A percentile compares a stretch with the other conserved stretches of the same genome.
phyloP scores from a whole-genome alignment of 2,113 vertebrate genomes.

The Chaetorhynchus papuensis region DNA sequence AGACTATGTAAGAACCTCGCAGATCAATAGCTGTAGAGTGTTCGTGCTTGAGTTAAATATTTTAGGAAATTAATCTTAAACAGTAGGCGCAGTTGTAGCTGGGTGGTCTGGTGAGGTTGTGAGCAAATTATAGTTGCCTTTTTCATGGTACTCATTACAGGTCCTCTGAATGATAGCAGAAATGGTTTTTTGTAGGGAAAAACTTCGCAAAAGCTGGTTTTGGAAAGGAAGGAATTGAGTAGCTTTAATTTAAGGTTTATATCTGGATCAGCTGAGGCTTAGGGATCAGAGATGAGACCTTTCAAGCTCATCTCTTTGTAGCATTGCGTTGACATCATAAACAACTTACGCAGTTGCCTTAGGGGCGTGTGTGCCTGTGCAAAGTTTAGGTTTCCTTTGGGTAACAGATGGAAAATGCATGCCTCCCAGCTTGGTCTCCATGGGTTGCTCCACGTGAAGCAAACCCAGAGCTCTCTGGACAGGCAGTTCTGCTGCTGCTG shows the following conservation, averaged over 20 bases:
- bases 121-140: neutral
- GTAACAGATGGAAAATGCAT: neutral
- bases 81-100: neutral
- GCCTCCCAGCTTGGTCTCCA: neutral
- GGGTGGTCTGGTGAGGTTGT: neutral
- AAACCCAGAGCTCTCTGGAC: too few species aligned
- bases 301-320: neutral
- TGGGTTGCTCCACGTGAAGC: fast-evolving
- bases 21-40: neutral
- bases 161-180: neutral
- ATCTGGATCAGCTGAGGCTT: neutral
- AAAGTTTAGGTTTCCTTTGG: neutral
- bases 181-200: neutral
- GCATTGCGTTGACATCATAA: neutral
- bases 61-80: neutral
- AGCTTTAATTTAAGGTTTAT: neutral
- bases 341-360: neutral
- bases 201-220: neutral
- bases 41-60: neutral
- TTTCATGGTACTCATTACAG: neutral
- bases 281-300: neutral
- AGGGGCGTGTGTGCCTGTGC: neutral
- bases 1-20: neutral
- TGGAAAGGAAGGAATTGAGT: neutral
- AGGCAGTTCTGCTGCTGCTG: neutral